Conservation (phyloP, 2,888 invertebrate species). For the Ichneumon xanthorius region DNA sequence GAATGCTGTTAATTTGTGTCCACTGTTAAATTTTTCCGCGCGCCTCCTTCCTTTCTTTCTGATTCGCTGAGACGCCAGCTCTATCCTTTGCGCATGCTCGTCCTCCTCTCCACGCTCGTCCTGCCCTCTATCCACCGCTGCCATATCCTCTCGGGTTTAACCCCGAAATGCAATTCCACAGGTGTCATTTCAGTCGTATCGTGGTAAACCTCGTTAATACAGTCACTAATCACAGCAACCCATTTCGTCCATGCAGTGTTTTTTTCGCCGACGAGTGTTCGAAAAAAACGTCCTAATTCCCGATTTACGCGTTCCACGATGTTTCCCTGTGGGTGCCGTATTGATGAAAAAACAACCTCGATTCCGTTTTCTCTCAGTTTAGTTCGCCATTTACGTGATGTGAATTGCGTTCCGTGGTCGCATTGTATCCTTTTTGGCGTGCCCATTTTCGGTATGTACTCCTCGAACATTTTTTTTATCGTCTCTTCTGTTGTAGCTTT, state of each 20-base stretch:
- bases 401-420: conserved; percentile 44
- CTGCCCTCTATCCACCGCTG: no score
- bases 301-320: background rate
- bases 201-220: background rate
- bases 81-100: no score
- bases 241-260: background rate
- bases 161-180: background rate
- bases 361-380: background rate
- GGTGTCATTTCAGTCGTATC: background rate
- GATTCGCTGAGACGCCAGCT: no score
- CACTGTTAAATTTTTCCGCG: no score
- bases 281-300: background rate
- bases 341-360: background rate
- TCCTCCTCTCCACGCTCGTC: no score
- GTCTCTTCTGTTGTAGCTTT: conserved; percentile 45
- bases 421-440: conserved; percentile 18
- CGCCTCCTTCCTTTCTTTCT: no score
- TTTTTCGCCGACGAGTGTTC: background rate
- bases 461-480: conserved; percentile 45
- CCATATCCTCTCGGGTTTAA: background rate
- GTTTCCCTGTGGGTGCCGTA: conserved; percentile 2
- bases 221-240: background rate
- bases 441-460: conserved; percentile 44
- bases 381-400: background rate
- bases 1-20: no score